Evolutionary conservation across 2,888 invertebrate genomes (phyloP).

Genomic region (Drosophila lacicola): DNA sequence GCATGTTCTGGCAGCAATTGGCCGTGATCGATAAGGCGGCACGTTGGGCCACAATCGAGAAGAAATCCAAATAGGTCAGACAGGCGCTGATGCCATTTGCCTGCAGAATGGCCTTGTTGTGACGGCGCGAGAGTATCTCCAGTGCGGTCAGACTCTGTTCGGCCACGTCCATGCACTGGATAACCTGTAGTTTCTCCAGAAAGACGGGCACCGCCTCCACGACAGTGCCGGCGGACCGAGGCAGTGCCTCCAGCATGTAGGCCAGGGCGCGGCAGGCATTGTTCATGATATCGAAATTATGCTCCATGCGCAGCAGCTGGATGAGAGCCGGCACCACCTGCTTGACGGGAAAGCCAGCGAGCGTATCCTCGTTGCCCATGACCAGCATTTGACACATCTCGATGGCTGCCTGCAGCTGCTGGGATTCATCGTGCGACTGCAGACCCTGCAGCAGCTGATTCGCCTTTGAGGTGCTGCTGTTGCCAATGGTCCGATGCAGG

Average conservation of each 20-base stretch:
- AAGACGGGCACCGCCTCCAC: conserved; percentile 99
- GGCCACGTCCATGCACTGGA: conserved; percentile 99
- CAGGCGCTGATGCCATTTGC: conserved; percentile 98
- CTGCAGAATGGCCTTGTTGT: conserved; percentile 97
- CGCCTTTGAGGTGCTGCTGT: conserved; percentile 94
- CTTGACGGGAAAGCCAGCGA: conserved; percentile 99
- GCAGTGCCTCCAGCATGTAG: conserved; percentile 99
- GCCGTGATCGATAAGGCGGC: conserved; percentile 98
- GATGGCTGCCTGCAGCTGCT: conserved; percentile 97
- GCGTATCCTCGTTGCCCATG: conserved; percentile 99
- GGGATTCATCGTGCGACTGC: conserved; percentile 97
- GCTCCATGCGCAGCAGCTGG: conserved; percentile 96
- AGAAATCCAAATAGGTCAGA: conserved; percentile 98
- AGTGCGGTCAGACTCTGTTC: conserved; percentile 99
- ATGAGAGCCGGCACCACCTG: conserved; percentile 98
- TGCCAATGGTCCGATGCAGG: conserved; percentile 96
- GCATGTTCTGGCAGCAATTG: conserved; percentile 98
- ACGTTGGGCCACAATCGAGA: conserved; percentile 98
- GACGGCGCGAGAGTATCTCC: conserved; percentile 97
- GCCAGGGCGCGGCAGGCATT: conserved; percentile 99
- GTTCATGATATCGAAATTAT: conserved; percentile 99
- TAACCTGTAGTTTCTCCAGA: conserved; percentile 97
- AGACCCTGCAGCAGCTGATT: conserved; percentile 96
- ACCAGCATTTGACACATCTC: conserved; percentile 99
- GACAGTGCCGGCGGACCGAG: conserved; percentile 97